Base-by-base conservation (phyloP, 2,113 vertebrate genomes). In the Dryoscopus gambensis region DNA sequence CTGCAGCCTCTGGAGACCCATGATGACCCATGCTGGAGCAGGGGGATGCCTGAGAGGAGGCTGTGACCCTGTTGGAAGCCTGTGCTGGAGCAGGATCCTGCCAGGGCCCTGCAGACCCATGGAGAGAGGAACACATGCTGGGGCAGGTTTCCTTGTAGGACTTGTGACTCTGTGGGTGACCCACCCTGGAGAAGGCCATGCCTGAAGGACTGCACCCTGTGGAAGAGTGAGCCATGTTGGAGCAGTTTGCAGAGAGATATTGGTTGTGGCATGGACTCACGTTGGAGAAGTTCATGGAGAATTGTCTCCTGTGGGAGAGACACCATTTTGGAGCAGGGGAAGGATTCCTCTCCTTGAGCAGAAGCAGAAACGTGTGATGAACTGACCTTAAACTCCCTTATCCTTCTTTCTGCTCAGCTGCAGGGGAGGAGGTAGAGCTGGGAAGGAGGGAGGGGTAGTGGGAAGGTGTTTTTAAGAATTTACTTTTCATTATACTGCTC, bases 221-320 rank as follows among this genome's bases (percentile, higher is more conserved):
- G 44, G n/a, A 39, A 37, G 42, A 67, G n/a, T 16, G 27, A 67
- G 16, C 35, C 21, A 7, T 5, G 6, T 10, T 5, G 17, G 21
- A 56, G 40, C 10, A 67, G n/a, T 47, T 47, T 10, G 17, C 52
- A 47, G 52, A 57, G 40, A 56, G 22, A 27, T 47, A 13, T 13
- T 56, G 21, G 27, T 6, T 33, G 8, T 47, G 27, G n/a, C 27
- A 47, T 31, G 27, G 40, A 56, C 6, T 56, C 8, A 67, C 8
- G 1, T 2, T 17, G 28, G n/a, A 68, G 42, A 39, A 57, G 12
- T 31, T 39, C 0, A 3, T 7, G 13, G 27, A 47, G 63, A 60
- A 50, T 6, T 33, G n/a, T 25, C 16, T 25, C 8, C 17, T 0
- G 1, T 39, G 40, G 27, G 21, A 56, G 8, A 24, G 13, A 47